Evolutionary conservation across 1,140 invertebrate species (phyloP).

Genomic region (Hycleus phaleratus): DNA sequence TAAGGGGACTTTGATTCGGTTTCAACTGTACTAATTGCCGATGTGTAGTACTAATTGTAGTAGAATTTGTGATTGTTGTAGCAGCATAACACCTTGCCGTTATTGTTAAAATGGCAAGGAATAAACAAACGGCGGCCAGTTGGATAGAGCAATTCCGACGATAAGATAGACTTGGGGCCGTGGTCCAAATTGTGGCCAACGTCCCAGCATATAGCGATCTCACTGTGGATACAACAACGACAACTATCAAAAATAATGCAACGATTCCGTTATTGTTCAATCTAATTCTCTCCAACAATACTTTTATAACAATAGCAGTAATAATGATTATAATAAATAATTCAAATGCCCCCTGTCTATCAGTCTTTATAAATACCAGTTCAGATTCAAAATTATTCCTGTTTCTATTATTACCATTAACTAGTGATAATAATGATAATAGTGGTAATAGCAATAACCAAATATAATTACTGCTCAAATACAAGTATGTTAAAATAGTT

Average conservation of each 20-base stretch:
- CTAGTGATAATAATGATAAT: too few relatives aligned
- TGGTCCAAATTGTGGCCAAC: conserved; percentile 29
- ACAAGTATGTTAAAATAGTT: too few relatives aligned
- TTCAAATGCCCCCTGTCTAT: too few relatives aligned
- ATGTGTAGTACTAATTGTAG: not conserved
- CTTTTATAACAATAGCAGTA: too few relatives aligned
- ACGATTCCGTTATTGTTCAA: too few relatives aligned
- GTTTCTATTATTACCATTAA: too few relatives aligned
- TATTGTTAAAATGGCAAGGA: conserved; percentile 27
- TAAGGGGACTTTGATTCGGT: not conserved
- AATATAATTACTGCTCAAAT: too few relatives aligned
- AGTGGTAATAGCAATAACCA: too few relatives aligned
- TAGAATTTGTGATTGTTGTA: not conserved
- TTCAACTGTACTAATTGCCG: not conserved
- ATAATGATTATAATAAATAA: too few relatives aligned
- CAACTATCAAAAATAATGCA: not conserved
- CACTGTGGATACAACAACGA: conserved; percentile 21
- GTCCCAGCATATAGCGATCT: conserved; percentile 27
- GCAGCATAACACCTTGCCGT: conserved; percentile 13
- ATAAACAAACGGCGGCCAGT: conserved; percentile 23
- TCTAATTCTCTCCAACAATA: too few relatives aligned
- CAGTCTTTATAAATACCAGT: too few relatives aligned
- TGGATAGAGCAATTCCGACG: conserved; percentile 16
- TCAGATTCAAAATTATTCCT: too few relatives aligned
- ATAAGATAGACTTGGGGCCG: conserved; percentile 23